phyloP scores from a whole-genome alignment of 2,888 invertebrate genomes.

The Limnephilus marmoratus region DNA sequence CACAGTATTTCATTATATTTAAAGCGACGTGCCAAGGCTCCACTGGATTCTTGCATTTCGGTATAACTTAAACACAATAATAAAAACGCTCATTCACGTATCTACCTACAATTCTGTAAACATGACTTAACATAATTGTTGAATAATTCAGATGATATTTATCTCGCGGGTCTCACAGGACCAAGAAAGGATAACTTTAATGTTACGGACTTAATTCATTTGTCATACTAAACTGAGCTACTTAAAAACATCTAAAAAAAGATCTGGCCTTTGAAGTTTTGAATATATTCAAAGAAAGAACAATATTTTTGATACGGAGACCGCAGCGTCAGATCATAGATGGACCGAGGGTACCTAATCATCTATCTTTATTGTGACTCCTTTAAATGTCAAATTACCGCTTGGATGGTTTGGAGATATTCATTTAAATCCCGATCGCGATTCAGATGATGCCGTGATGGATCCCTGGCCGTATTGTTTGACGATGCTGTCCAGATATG shows the following conservation, averaged over 20 bases:
- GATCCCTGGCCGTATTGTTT: constrained; percentile 50
- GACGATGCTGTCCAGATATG: constrained; percentile 57
- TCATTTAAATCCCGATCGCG: constrained; percentile 56
- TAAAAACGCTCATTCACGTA: not conserved
- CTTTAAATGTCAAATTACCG: constrained; percentile 50
- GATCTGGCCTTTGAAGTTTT: not conserved
- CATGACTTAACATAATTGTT: constrained; percentile 4
- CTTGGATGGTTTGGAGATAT: constrained; percentile 34
- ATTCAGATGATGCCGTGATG: constrained; percentile 50
- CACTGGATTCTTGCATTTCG: not conserved
- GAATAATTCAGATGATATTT: not conserved
- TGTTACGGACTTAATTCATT: constrained; percentile 12
- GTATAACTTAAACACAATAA: not conserved
- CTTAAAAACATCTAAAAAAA: constrained; percentile 3
- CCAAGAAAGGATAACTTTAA: not conserved
- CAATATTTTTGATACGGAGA: not conserved
- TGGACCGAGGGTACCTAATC: not conserved
- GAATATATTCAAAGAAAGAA: not conserved
- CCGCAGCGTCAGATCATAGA: constrained; percentile 11
- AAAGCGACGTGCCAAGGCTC: not conserved
- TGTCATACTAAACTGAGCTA: constrained; percentile 10
- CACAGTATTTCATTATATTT: no score
- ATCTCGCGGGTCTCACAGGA: not conserved
- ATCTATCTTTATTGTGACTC: constrained; percentile 27
- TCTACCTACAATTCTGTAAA: not conserved